Evolutionary conservation across 2,888 invertebrate species (phyloP).

Genomic region (Chamaedrilus cognettii): DNA sequence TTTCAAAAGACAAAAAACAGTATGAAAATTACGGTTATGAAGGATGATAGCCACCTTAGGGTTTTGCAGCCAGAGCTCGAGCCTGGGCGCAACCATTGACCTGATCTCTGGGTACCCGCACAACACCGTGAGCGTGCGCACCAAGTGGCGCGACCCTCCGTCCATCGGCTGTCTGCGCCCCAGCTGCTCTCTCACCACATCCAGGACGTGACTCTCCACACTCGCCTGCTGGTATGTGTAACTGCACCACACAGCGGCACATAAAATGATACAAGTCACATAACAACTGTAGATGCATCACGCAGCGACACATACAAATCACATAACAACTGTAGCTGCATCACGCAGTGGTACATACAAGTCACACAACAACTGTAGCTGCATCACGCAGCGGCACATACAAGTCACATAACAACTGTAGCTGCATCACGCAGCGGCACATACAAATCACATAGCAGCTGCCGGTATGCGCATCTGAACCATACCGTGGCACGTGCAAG

Average conservation of each 20-base stretch:
- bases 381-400: neutral
- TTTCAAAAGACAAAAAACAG: too few species aligned
- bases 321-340: neutral
- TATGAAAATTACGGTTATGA: too few species aligned
- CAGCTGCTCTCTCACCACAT: slow-evolving; percentile 85
- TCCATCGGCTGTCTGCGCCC: slow-evolving; percentile 80
- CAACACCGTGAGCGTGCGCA: slow-evolving; percentile 80
- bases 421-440: neutral
- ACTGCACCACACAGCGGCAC: neutral
- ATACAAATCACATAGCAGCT: too few species aligned
- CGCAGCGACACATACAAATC: too few species aligned
- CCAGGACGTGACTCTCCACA: slow-evolving; percentile 80
- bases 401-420: neutral
- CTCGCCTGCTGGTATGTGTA: slow-evolving; percentile 16
- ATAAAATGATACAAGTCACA: neutral
- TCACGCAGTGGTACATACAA: neutral
- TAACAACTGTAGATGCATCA: neutral
- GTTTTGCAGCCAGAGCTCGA: slow-evolving; percentile 95
- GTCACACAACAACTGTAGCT: neutral
- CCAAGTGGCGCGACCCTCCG: slow-evolving; percentile 80
- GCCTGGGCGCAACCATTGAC: slow-evolving; percentile 74
- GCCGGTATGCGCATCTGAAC: too few species aligned
- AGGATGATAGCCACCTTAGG: slow-evolving; percentile 81
- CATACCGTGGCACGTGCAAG: too few species aligned
- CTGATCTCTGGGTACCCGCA: slow-evolving; percentile 87